A percentile compares a stretch with the other conserved stretches of the same genome.
Evolutionary conservation across 2,113 vertebrate genomes (phyloP).

Genomic region (Motacilla tschutschensis): DNA sequence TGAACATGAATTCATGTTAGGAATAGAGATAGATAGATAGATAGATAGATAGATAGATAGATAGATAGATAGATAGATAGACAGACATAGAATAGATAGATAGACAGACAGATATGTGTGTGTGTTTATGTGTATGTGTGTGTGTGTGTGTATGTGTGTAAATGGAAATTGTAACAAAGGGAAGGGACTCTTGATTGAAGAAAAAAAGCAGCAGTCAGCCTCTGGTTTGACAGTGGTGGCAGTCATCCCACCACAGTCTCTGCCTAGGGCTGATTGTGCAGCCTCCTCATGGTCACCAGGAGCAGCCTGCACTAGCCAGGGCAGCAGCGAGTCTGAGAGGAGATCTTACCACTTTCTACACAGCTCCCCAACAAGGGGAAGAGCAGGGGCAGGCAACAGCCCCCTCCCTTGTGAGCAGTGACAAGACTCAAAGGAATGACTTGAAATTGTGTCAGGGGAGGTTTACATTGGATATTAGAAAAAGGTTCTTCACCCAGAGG

Average conservation of each 20-base stretch:
- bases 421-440: neutral
- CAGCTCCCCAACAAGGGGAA: neutral
- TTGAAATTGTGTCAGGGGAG: neutral
- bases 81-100: too few species aligned
- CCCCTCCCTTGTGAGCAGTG: neutral
- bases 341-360: neutral
- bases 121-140: neutral
- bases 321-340: too few species aligned
- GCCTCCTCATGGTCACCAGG: accelerated
- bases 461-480: neutral
- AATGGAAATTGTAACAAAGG: neutral
- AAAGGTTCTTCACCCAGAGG: neutral
- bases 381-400: neutral
- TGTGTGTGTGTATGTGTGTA: neutral
- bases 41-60: neutral
- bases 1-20: neutral
- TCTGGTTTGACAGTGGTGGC: neutral
- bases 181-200: neutral
- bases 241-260: accelerated
- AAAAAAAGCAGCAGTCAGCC: neutral
- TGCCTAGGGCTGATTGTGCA: neutral
- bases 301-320: neutral
- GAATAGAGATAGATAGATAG: neutral
- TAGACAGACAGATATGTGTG: too few species aligned
- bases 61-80: neutral